Evolutionary conservation across 2,888 invertebrate species (phyloP).

Genomic region (Drosophila longiperda): DNA sequence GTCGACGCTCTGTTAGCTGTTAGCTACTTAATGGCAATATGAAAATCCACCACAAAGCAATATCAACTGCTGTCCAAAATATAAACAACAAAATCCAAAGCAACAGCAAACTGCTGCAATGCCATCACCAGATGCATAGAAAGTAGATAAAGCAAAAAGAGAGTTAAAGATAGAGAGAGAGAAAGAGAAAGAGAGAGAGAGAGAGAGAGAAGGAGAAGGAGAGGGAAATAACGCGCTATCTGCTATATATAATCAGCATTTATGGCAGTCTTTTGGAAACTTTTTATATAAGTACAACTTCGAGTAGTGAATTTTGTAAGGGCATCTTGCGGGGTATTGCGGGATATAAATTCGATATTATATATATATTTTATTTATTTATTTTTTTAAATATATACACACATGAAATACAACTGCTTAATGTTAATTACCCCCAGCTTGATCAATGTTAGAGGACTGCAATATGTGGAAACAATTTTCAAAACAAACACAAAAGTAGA

Average conservation of each 20-base stretch:
- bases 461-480: neutral
- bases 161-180: neutral
- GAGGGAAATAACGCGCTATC: slow-evolving; percentile 4
- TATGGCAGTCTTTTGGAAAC: slow-evolving; percentile 55
- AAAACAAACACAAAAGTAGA: neutral
- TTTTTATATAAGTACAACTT: slow-evolving; percentile 20
- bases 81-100: slow-evolving; percentile 53
- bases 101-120: slow-evolving; percentile 9
- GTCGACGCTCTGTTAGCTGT: slow-evolving; percentile 63
- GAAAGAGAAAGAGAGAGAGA: neutral
- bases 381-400: neutral
- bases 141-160: neutral
- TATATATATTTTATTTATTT: neutral
- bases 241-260: slow-evolving; percentile 71
- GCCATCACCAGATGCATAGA: slow-evolving; percentile 1
- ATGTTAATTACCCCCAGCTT: neutral
- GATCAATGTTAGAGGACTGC: neutral
- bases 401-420: neutral
- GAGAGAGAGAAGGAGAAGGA: neutral
- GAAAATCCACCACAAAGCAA: slow-evolving; percentile 69
- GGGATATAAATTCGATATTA: neutral
- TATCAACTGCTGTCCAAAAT: slow-evolving; percentile 48
- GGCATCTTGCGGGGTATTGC: neutral
- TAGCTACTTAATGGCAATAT: slow-evolving; percentile 75
- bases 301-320: slow-evolving; percentile 16